phyloP scores from a whole-genome alignment of 2,113 vertebrate species.

The Alaudala cheleensis region DNA sequence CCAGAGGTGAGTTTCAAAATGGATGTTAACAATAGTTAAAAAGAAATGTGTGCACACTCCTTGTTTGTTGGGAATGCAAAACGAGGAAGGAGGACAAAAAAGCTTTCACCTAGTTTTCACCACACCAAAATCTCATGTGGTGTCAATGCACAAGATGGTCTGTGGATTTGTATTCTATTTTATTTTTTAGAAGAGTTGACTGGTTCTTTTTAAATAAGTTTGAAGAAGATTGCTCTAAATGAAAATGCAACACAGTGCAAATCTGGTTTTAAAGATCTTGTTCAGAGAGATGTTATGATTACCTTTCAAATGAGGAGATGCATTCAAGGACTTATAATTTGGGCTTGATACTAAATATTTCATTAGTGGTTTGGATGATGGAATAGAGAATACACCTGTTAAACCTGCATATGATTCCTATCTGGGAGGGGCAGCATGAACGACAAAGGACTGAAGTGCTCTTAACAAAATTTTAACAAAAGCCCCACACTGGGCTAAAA shows the following conservation, averaged over 20 bases:
- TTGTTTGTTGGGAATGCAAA: background rate
- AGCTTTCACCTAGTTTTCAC: conserved; percentile 1
- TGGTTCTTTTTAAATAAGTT: background rate
- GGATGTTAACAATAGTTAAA: background rate
- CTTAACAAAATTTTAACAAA: background rate
- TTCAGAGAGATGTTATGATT: background rate
- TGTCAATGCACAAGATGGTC: background rate
- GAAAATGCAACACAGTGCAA: background rate
- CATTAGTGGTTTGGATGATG: conserved; percentile 12
- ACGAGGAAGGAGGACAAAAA: background rate
- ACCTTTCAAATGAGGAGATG: background rate
- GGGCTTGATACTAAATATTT: background rate
- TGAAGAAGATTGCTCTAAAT: background rate
- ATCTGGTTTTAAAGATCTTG: background rate
- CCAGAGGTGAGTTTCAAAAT: background rate
- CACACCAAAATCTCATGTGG: background rate
- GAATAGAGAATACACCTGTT: conserved; percentile 17
- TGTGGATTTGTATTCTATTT: background rate
- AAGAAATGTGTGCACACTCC: background rate
- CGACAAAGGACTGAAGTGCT: background rate
- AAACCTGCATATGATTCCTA: background rate
- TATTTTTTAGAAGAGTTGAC: background rate
- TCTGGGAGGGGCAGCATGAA: background rate
- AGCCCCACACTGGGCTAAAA: background rate
- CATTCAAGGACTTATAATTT: background rate